phyloP scores from a whole-genome alignment of 2,888 invertebrate genomes.

The Caenorhabditis doughertyi region DNA sequence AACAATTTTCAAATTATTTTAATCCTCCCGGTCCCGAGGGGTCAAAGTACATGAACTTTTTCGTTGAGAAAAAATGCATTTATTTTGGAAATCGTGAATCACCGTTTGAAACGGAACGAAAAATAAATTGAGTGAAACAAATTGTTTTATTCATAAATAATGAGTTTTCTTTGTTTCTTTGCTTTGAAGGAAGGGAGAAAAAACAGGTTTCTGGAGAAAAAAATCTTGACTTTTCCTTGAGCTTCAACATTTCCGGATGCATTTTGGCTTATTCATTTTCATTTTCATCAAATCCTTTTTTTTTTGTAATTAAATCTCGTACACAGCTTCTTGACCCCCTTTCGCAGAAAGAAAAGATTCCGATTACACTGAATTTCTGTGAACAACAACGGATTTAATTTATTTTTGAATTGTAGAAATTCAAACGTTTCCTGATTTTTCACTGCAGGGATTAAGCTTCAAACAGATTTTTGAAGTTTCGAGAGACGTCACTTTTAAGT shows the following conservation, averaged over 20 bases:
- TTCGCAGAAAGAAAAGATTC: constrained; percentile 16
- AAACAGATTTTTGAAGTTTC: not conserved
- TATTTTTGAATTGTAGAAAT: constrained; percentile 17
- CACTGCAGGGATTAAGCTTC: no score
- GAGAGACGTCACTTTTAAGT: not conserved
- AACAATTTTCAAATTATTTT: no score
- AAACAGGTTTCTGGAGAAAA: no score
- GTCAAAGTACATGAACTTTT: no score
- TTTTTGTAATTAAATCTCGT: constrained; percentile 29
- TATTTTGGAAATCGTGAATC: no score
- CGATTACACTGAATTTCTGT: constrained; percentile 24
- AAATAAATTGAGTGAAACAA: no score
- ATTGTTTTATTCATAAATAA: no score
- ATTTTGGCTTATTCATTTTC: not conserved
- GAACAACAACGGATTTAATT: constrained; percentile 20
- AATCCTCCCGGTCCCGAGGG: no score
- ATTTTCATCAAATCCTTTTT: constrained; percentile 2
- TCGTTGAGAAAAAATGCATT: no score
- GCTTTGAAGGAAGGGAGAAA: no score
- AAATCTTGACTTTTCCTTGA: not conserved
- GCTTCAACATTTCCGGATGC: not conserved
- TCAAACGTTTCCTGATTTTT: constrained; percentile 3
- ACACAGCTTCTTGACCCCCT: not conserved
- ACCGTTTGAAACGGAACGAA: no score
- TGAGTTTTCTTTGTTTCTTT: no score